Evolutionary conservation across 2,797 vertebrate species (phyloP).

Genomic region (Poeciliopsis infans): DNA sequence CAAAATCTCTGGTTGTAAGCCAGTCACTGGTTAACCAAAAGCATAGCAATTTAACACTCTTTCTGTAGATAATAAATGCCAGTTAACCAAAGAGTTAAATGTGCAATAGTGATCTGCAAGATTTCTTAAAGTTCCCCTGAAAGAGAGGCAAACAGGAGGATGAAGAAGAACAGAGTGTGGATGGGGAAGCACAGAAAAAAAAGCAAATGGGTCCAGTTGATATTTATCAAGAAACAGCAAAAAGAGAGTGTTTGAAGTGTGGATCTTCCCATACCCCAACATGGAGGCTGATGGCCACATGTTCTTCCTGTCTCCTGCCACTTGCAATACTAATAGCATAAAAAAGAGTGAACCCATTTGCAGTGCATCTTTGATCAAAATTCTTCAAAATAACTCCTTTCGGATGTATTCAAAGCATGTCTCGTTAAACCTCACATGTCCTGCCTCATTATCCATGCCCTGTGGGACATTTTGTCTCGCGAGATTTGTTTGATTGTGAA

Average conservation of each 20-base stretch:
- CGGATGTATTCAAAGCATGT: background rate
- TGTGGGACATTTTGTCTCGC: background rate
- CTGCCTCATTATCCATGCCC: background rate
- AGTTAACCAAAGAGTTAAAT: background rate
- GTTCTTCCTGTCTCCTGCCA: background rate
- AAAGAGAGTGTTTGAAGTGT: background rate
- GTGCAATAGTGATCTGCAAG: background rate
- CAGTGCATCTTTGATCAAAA: background rate
- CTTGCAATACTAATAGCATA: background rate
- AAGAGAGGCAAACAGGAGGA: background rate
- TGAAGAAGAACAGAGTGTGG: background rate
- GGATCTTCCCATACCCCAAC: background rate
- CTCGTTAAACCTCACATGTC: background rate
- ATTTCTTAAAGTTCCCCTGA: background rate
- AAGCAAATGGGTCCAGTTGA: background rate
- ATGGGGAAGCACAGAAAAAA: background rate
- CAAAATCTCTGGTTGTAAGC: background rate
- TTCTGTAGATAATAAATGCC: background rate
- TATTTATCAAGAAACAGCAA: background rate
- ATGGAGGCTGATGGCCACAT: background rate
- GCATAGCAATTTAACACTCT: background rate
- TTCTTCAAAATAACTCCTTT: background rate
- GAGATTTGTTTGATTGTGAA: constrained; percentile 1
- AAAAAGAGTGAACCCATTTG: background rate
- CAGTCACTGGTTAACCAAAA: background rate